phyloP scores from a whole-genome alignment of 2,113 vertebrate genomes.

The Etheostoma cragini region DNA sequence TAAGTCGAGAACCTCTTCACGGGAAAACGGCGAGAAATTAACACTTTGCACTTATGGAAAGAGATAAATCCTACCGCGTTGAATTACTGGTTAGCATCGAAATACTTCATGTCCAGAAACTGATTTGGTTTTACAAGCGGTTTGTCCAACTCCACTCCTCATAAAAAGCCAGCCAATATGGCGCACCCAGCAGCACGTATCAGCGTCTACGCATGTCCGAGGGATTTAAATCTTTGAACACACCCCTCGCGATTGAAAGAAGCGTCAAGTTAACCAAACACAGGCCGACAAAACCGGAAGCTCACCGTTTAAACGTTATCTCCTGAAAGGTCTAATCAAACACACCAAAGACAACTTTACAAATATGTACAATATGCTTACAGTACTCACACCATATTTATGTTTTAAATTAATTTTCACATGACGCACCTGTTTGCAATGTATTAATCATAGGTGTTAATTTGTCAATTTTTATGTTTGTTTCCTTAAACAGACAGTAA shows the following conservation, averaged over 20 bases:
- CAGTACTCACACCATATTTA: not conserved
- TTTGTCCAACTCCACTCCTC: conserved; percentile 76
- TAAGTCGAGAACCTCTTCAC: conserved; percentile 42
- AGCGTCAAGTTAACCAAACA: not conserved
- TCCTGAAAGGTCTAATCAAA: not conserved
- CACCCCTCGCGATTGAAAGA: conserved; percentile 50
- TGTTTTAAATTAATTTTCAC: not conserved
- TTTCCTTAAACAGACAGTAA: not conserved
- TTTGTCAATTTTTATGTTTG: not conserved
- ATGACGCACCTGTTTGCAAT: not conserved
- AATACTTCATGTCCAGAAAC: conserved; percentile 64
- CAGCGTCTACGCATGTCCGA: conserved; percentile 71
- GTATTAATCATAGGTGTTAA: too few species aligned
- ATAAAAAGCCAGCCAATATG: conserved; percentile 79
- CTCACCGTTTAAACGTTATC: too few species aligned
- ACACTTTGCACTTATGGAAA: conserved; percentile 23
- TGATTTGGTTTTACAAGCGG: conserved; percentile 55
- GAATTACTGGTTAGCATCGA: conserved; percentile 53
- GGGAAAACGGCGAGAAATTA: conserved; percentile 20
- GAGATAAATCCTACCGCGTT: conserved; percentile 29
- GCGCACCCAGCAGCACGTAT: conserved; percentile 74
- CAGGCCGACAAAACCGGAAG: conserved; percentile 14
- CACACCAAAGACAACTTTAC: not conserved
- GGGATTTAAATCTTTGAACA: conserved; percentile 82
- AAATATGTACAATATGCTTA: not conserved